These are phyloP conservation scores for Caracal caracal DNA, from an alignment of 2,113 vertebrate species.

Conservation along the genomic window DNA sequence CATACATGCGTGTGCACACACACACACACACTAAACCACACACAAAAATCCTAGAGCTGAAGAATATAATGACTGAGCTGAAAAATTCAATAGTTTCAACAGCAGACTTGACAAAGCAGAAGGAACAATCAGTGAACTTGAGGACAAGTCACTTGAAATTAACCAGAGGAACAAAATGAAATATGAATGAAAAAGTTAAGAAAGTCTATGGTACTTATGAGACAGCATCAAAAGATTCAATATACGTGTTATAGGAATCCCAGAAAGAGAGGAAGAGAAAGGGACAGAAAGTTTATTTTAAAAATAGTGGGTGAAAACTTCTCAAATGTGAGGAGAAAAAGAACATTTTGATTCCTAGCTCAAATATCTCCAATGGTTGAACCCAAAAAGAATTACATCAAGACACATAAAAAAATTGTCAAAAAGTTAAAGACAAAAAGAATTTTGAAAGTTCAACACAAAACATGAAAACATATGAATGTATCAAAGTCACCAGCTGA, in stretches of 20 bases:
- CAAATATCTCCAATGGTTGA: not conserved
- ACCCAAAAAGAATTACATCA: not conserved
- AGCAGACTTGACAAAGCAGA: not conserved
- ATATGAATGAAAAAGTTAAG: not conserved
- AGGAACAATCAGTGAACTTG: not conserved
- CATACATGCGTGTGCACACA: not conserved
- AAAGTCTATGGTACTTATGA: not conserved
- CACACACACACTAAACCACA: too few relatives aligned
- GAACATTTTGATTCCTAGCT: not conserved
- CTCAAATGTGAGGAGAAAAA: not conserved
- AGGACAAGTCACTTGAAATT: not conserved
- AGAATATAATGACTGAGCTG: not conserved
- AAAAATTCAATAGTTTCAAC: not conserved
- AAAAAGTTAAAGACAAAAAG: not conserved
- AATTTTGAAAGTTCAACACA: not conserved
- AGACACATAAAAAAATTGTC: not conserved
- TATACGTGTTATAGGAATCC: not conserved
- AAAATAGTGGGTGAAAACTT: not conserved
- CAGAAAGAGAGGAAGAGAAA: not conserved
- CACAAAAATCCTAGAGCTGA: not conserved
- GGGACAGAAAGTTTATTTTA: not conserved
- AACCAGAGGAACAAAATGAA: not conserved
- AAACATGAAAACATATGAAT: not conserved
- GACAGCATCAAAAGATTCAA: not conserved
- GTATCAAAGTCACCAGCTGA: not conserved